A percentile compares a stretch with the other conserved stretches of the same genome.
These are phyloP conservation scores for Nycteola revayana DNA, from an alignment of 2,888 invertebrate species.

Conservation along the genomic window DNA sequence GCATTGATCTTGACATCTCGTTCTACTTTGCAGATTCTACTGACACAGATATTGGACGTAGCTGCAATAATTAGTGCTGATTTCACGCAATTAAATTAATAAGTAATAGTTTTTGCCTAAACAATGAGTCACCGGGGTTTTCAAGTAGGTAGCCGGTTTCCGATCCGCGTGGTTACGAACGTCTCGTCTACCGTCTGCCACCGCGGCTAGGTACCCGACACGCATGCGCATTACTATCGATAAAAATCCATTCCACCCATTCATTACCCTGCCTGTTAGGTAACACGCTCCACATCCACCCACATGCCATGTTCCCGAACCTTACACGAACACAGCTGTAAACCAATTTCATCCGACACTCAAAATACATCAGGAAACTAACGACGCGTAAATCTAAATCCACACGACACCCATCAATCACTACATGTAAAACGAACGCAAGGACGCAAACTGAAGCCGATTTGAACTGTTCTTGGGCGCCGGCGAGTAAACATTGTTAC, in stretches of 20 bases:
- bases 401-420: constrained; percentile 25
- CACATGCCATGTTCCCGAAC: constrained; percentile 28
- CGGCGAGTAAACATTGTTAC: constrained; percentile 46
- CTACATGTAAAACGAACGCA: constrained; percentile 29
- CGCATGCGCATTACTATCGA: constrained; percentile 47
- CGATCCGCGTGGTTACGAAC: neutral
- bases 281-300: constrained; percentile 33
- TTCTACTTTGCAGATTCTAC: too few species aligned
- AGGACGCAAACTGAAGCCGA: constrained; percentile 40
- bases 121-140: too few species aligned
- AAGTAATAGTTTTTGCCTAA: too few species aligned
- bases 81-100: too few species aligned
- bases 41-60: too few species aligned
- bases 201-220: constrained; percentile 25
- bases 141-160: neutral
- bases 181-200: constrained; percentile 4
- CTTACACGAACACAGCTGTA: too few species aligned
- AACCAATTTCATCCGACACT: constrained; percentile 19
- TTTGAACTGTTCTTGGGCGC: constrained; percentile 53
- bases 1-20: too few species aligned
- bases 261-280: constrained; percentile 39
- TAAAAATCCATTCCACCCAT: constrained; percentile 52
- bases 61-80: too few species aligned
- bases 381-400: constrained; percentile 27
- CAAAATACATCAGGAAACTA: constrained; percentile 23